Percentiles rank a stretch among this genome's conserved stretches.
These are phyloP conservation scores for Paratilapia polleni DNA, from an alignment of 2,113 vertebrate species.

Conservation along the genomic window DNA sequence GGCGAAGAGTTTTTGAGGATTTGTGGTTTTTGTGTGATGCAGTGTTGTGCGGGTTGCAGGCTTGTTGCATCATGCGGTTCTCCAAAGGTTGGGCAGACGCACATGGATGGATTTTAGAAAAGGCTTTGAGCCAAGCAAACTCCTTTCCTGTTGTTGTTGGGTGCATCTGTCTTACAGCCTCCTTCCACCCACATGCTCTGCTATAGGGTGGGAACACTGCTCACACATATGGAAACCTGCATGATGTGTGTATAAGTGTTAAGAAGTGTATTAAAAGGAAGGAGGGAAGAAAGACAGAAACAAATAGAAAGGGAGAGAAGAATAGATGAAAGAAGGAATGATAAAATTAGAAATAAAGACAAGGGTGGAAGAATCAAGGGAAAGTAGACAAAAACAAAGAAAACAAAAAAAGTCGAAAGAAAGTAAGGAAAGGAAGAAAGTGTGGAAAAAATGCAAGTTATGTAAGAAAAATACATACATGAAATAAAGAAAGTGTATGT, in stretches of 20 bases:
- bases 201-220: constrained; percentile 41
- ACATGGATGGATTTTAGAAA: constrained; percentile 43
- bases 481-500: not conserved
- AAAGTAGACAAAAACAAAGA: not conserved
- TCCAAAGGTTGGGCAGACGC: constrained; percentile 43
- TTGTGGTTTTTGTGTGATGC: constrained; percentile 20
- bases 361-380: too few relatives aligned
- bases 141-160: constrained; percentile 69
- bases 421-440: not conserved
- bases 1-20: not conserved
- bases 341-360: not conserved
- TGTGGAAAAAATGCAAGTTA: not conserved
- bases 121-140: constrained; percentile 40
- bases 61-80: constrained; percentile 69
- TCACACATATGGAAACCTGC: constrained; percentile 24
- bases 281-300: not conserved
- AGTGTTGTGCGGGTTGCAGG: constrained; percentile 48
- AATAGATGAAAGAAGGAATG: not conserved
- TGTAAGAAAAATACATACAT: not conserved
- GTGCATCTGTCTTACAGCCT: constrained; percentile 61
- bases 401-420: not conserved
- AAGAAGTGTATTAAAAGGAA: not conserved
- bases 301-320: not conserved
- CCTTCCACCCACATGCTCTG: constrained; percentile 64
- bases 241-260: not conserved